phyloP scores from a whole-genome alignment of 2,113 vertebrate species.

The Bostrychus sinensis region DNA sequence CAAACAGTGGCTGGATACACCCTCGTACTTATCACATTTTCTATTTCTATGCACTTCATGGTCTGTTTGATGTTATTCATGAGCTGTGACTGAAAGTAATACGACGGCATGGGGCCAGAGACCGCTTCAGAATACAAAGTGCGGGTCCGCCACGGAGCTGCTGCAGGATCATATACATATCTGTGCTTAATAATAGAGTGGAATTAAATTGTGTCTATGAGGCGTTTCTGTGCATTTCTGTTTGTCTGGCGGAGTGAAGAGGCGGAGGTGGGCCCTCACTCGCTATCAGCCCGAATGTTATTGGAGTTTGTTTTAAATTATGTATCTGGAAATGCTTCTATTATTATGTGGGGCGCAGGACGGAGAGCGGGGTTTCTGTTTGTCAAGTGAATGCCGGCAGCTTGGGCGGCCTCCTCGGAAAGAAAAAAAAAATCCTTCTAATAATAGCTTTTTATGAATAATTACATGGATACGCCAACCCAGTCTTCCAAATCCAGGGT shows the following conservation, averaged over 20 bases:
- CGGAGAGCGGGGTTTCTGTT: conserved; percentile 13
- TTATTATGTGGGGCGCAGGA: conserved; percentile 30
- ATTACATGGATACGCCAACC: not conserved
- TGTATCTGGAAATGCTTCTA: conserved; percentile 13
- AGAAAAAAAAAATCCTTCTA: not conserved
- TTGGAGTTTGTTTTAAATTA: conserved; percentile 46
- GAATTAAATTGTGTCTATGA: conserved; percentile 62
- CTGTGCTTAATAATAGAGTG: conserved; percentile 56
- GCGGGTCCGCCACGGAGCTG: conserved; percentile 34
- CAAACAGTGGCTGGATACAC: conserved; percentile 70
- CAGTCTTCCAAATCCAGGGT: not conserved
- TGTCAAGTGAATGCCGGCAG: not conserved
- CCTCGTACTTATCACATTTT: conserved; percentile 72
- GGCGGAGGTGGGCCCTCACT: conserved; percentile 14
- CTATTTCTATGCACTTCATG: conserved; percentile 73
- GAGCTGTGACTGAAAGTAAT: conserved; percentile 78
- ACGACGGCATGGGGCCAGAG: conserved; percentile 69
- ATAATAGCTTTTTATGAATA: conserved; percentile 14
- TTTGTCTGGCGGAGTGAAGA: conserved; percentile 26
- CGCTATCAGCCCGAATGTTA: conserved; percentile 37
- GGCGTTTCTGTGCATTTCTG: conserved; percentile 33
- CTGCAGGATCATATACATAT: conserved; percentile 50
- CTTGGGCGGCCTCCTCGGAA: not conserved
- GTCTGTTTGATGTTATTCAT: conserved; percentile 80
- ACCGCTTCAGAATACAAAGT: conserved; percentile 71